Evolutionary conservation across 2,797 vertebrate genomes (phyloP).

Genomic region (Microhierax caerulescens): DNA sequence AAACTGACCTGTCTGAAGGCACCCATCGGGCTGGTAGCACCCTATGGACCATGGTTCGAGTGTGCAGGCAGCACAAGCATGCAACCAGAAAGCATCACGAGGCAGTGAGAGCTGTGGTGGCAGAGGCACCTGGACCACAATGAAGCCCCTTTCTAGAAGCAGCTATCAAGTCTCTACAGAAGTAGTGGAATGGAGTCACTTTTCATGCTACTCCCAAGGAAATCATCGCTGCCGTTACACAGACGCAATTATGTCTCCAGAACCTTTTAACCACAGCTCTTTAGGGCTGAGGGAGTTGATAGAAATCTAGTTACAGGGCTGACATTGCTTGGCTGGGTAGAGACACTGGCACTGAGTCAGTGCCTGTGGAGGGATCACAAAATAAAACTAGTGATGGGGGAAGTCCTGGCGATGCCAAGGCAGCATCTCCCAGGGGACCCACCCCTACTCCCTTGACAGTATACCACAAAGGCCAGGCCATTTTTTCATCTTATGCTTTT

Average conservation of each 20-base stretch:
- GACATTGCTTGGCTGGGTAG: neutral
- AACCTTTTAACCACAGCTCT: constrained; percentile 37
- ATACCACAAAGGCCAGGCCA: neutral
- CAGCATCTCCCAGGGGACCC: neutral
- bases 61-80: neutral
- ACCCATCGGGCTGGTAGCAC: neutral
- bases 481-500: neutral
- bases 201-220: constrained; percentile 41
- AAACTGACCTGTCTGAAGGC: neutral
- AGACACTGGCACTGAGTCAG: neutral
- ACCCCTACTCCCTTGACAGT: neutral
- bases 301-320: constrained; percentile 30
- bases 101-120: neutral
- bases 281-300: constrained; percentile 40
- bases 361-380: neutral
- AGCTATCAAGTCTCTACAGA: constrained; percentile 3
- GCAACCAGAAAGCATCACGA: neutral
- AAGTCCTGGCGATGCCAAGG: neutral
- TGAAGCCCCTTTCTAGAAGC: constrained; percentile 16
- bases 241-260: constrained; percentile 44
- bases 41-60: fast-evolving
- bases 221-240: neutral
- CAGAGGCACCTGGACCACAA: neutral
- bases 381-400: neutral
- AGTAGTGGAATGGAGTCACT: constrained; percentile 20